Percentiles rank a stretch among this genome's conserved stretches.
Conservation (phyloP, 2,888 invertebrate species). For the Eupithecia subumbrata region DNA sequence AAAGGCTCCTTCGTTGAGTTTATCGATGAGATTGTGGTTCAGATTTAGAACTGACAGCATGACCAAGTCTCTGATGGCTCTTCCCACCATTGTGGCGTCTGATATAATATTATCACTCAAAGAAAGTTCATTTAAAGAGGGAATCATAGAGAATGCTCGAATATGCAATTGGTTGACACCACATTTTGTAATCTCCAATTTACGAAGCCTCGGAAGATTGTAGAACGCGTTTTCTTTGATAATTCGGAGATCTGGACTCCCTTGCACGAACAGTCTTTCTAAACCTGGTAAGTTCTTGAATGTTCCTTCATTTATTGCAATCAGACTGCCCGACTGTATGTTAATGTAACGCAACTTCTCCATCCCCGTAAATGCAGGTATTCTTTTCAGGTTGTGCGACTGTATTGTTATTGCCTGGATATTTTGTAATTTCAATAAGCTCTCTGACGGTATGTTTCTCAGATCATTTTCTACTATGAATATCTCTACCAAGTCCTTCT, state of each 20-base stretch:
- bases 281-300: slow-evolving; percentile 89
- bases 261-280: slow-evolving; percentile 89
- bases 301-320: slow-evolving; percentile 86
- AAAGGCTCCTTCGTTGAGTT: slow-evolving; percentile 90
- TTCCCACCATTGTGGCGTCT: slow-evolving; percentile 92
- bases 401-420: slow-evolving; percentile 93
- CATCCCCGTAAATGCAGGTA: slow-evolving; percentile 89
- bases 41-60: slow-evolving; percentile 87
- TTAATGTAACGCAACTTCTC: slow-evolving; percentile 89
- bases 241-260: slow-evolving; percentile 86
- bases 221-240: slow-evolving; percentile 90
- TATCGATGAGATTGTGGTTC: slow-evolving; percentile 88
- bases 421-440: slow-evolving; percentile 88
- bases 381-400: slow-evolving; percentile 88
- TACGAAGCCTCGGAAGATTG: slow-evolving; percentile 86
- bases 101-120: slow-evolving; percentile 88
- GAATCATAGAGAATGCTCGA: slow-evolving; percentile 88
- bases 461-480: slow-evolving; percentile 93
- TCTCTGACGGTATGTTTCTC: slow-evolving; percentile 90
- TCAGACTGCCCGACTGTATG: slow-evolving; percentile 87
- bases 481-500: slow-evolving; percentile 90
- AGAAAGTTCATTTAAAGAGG: slow-evolving; percentile 88
- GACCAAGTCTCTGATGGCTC: slow-evolving; percentile 90
- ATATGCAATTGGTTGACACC: slow-evolving; percentile 91
- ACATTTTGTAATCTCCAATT: slow-evolving; percentile 90